Evolutionary conservation across 2,113 vertebrate genomes (phyloP), one percentile per base, ranked within the genome.

Genomic region (Eulemur rufifrons): DNA sequence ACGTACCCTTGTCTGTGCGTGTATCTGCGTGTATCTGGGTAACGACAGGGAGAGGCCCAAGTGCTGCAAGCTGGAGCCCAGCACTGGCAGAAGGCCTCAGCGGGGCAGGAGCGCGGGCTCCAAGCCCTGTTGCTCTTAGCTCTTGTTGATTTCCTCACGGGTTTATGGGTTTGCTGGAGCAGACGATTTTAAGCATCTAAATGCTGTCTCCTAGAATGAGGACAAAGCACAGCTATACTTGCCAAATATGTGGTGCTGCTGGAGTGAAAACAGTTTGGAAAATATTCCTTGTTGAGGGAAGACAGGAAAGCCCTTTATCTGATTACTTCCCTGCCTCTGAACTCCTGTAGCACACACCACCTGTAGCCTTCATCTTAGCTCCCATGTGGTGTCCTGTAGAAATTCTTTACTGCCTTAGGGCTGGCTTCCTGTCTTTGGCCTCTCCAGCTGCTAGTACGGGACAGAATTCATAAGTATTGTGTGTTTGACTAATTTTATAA

Each of bases 121-220:
- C 34, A 37, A 2, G 20, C 6, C 27, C 73, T 74, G 21, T 7
- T 54, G 45, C 63, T 77, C 3, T 37, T 37, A 32, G 56, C 23
- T 59, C 69, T 77, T 32, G 11, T 6, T 68, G 74, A 88, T 73
- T 84, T 93, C 61, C 23, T 37, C 21, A 69, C 42, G 21, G 32
- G 2, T 83, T 86, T 92, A 42, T 92, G 69, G 4, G 25, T 93
- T 86, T 81, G 21, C 85, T 21, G 0, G 71, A 12, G 23, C 45
- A 42, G 63, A 78, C 63, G 17, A 56, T 63, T 90, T 78, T 77
- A 87, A 66, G 37, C 64, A 37, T 56, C 59, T 50, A 80, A 83
- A 50, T 56, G 3, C 21, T 80, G 0, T 59, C 18, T 66, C 42
- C 34, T 56, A 71, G 8, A 64, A 80, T 42, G 76, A 83, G 27